Percentiles rank a stretch among this genome's conserved stretches.
Evolutionary conservation across 2,113 vertebrate genomes (phyloP).

Genomic region (Myrmecobius fasciatus): DNA sequence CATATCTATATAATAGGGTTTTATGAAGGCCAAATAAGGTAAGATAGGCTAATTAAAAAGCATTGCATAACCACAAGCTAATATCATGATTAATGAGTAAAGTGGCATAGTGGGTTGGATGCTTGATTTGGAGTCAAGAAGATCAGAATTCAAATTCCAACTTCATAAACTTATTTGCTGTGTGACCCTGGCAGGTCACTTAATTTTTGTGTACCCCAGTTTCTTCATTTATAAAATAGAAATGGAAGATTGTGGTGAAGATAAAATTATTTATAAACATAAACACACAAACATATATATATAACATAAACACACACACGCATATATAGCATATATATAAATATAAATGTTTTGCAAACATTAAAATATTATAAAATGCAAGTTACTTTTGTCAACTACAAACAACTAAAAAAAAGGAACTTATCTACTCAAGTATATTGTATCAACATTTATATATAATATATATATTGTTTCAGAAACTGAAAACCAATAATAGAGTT

Average conservation of each 20-base stretch:
- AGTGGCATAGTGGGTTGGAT: not conserved
- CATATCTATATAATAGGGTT: not conserved
- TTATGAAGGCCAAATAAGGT: not conserved
- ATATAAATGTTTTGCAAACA: not conserved
- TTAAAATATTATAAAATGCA: not conserved
- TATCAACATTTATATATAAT: not conserved
- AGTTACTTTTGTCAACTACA: not conserved
- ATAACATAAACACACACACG: too few species aligned
- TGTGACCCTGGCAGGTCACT: not conserved
- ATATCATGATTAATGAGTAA: not conserved
- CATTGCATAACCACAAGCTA: not conserved
- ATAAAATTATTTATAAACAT: not conserved
- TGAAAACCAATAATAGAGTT: slow-evolving; percentile 35
- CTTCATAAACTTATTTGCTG: not conserved
- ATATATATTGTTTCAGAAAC: not conserved
- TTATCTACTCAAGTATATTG: slow-evolving; percentile 12
- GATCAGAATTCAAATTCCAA: not conserved
- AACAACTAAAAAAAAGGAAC: slow-evolving; percentile 16
- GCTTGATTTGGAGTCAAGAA: not conserved
- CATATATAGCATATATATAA: too few species aligned
- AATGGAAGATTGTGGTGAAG: not conserved
- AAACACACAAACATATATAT: too few species aligned
- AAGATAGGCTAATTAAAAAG: not conserved
- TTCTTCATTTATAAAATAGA: not conserved
- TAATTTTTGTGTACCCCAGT: not conserved